Evolutionary conservation across 2,113 vertebrate species (phyloP).

Genomic region (Nestor notabilis): DNA sequence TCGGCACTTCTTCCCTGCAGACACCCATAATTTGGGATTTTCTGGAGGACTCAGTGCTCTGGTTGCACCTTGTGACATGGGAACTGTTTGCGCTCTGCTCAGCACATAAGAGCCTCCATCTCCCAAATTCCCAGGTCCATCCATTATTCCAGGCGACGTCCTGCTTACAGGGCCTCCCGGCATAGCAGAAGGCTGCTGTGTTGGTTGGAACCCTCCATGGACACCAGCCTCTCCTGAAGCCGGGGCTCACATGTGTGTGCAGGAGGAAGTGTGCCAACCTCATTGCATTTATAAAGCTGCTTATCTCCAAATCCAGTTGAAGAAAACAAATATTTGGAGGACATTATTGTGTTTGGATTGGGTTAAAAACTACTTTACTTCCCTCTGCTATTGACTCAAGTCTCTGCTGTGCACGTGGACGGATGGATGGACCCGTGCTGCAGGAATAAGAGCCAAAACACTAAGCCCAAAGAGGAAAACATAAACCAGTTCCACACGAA

Average conservation of each 20-base stretch:
- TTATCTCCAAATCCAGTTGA: not conserved
- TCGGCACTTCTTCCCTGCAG: rapidly evolving
- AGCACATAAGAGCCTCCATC: not conserved
- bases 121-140: not conserved
- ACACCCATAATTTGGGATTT: not conserved
- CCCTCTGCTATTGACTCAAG: not conserved
- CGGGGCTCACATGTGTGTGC: rapidly evolving
- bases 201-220: not conserved
- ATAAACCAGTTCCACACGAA: rapidly evolving
- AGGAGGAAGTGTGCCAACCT: not conserved
- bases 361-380: not conserved
- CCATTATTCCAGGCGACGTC: rapidly evolving
- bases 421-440: not conserved
- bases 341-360: not conserved
- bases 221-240: not conserved
- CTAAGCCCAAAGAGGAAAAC: not conserved
- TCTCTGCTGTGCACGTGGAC: not conserved
- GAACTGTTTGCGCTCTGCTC: not conserved
- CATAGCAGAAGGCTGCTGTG: not conserved
- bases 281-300: not conserved
- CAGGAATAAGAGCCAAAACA: not conserved
- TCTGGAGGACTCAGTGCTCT: rapidly evolving
- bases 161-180: not conserved
- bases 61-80: not conserved
- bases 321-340: constrained; percentile 14